Evolutionary conservation across 2,888 invertebrate species (phyloP).

Genomic region (Tribolium freemani): DNA sequence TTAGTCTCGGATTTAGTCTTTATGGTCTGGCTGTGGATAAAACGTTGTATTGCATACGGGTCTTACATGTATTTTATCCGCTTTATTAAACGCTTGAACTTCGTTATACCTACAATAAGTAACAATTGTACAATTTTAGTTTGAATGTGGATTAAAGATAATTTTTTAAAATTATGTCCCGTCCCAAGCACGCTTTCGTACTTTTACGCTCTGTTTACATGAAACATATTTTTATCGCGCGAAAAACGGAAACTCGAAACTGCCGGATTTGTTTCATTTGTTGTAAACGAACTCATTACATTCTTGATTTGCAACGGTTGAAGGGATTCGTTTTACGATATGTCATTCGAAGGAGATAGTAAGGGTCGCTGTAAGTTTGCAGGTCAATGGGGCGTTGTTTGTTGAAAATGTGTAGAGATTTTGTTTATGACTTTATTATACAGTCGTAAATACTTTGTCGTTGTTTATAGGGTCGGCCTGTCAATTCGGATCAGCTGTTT

Average conservation of each 20-base stretch:
- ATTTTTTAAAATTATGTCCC: too few species aligned
- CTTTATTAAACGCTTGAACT: too few species aligned
- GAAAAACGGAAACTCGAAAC: not conserved
- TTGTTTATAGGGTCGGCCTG: not conserved
- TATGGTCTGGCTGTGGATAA: too few species aligned
- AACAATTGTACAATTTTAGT: too few species aligned
- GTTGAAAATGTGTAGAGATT: conserved; percentile 12
- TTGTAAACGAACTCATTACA: conserved; percentile 8
- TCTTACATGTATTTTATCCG: too few species aligned
- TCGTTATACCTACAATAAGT: too few species aligned
- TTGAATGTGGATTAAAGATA: too few species aligned
- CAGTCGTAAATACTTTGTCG: conserved; percentile 15
- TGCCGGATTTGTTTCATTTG: not conserved
- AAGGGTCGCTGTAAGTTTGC: conserved; percentile 5
- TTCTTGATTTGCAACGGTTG: conserved; percentile 24
- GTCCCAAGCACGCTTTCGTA: too few species aligned
- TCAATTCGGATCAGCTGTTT: not conserved
- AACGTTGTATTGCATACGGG: too few species aligned
- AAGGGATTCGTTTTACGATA: conserved; percentile 20
- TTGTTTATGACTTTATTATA: conserved; percentile 25
- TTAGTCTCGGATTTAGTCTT: too few species aligned
- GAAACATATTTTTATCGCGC: not conserved
- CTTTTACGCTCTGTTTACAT: not conserved
- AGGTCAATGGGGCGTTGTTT: conserved; percentile 19
- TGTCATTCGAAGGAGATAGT: conserved; percentile 26